Evolutionary conservation across 2,113 vertebrate genomes (phyloP), one percentile per base, ranked within the genome.

Genomic region (Elephantulus edwardii): DNA sequence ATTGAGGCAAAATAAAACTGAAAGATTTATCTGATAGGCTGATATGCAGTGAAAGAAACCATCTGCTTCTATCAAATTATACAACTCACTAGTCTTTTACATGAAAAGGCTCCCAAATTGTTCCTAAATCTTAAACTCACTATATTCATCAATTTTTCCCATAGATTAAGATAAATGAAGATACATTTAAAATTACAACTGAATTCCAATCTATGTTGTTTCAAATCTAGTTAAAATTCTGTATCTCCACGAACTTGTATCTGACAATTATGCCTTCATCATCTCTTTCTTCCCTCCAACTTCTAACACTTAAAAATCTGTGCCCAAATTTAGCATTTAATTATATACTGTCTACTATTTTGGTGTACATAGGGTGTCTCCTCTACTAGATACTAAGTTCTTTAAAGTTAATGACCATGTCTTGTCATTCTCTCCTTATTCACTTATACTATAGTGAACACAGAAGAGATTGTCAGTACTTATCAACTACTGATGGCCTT

Each of bases 301-400:
- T 88, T 91, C 56, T 85, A 79, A 91, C 58, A 86, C 28, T 87
- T 89, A 87, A 72, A 95, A 82, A 16, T 75, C 77, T 75, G 28
- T 64, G 30, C 42, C 28, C 71, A 26, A 35, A 78, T 88, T 95
- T 86, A 86, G 83, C 66, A 90, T 80, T 91, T 94, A 93, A 95
- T 93, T 95, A 93, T 64, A 88, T 40, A 60, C 75, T 93, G 60
- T 70, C 75, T 88, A 62, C 64, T 71, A 78, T 94, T 95, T 91
- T 80, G 1, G 1, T 83, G 58, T 71, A 82, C 40, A 6, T 66
- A 79, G 95, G 86, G n/a, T 91, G 40, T 82, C 91, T 90, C 38
- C 60, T 88, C 74, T 92, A 87, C 54, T 89, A 91, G 42, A 91
- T 77, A 83, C 38, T 91, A 83, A 89, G 82, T 35, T 92, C 42